These are phyloP conservation scores for Glomeris maerens DNA, from an alignment of 1,140 invertebrate genomes.

Conservation along the genomic window DNA sequence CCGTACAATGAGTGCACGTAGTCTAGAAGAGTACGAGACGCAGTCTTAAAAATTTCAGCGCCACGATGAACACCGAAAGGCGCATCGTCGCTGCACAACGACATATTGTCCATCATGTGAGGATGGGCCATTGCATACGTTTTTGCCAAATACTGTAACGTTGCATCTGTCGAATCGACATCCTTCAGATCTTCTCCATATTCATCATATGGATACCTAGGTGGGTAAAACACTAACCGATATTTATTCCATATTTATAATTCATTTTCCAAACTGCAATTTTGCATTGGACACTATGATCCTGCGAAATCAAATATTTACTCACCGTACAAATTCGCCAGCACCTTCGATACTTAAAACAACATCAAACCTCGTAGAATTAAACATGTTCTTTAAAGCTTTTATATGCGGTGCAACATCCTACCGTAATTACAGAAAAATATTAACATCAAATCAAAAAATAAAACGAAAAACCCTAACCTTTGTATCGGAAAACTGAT, in stretches of 20 bases:
- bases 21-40: constrained; percentile 28
- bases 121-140: constrained; percentile 19
- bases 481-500: constrained; percentile 1
- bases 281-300: background rate
- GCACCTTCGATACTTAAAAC: constrained; percentile 30
- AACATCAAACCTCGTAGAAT: constrained; percentile 23
- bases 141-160: constrained; percentile 25
- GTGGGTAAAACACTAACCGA: too few relatives aligned
- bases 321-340: constrained; percentile 30
- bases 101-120: constrained; percentile 15
- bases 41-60: constrained; percentile 23
- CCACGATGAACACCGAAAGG: constrained; percentile 24
- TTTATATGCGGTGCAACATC: constrained; percentile 11
- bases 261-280: too few relatives aligned
- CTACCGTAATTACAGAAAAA: constrained; percentile 7
- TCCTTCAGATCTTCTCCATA: constrained; percentile 24
- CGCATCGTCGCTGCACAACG: constrained; percentile 20
- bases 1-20: constrained; percentile 27
- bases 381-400: constrained; percentile 20
- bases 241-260: too few relatives aligned
- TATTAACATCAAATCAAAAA: background rate
- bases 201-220: constrained; percentile 18
- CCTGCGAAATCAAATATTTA: constrained; percentile 5
- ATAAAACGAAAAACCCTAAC: background rate
- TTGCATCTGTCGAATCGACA: too few relatives aligned